Percentiles rank a stretch among this genome's conserved stretches.
Evolutionary conservation across 2,888 invertebrate species (phyloP).

Genomic region (Epsilonema sp.): DNA sequence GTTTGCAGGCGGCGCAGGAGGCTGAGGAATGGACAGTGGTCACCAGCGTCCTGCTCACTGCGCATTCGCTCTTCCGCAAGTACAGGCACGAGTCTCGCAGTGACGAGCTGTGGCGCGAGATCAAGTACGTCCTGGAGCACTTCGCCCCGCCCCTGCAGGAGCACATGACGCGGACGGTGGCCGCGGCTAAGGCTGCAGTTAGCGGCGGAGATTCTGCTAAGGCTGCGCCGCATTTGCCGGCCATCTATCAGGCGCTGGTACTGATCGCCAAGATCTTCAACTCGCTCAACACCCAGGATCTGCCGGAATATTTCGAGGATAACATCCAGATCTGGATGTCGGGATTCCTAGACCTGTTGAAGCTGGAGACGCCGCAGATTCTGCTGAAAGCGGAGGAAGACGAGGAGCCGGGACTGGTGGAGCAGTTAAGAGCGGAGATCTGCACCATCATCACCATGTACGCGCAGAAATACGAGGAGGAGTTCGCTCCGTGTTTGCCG

Average conservation of each 20-base stretch:
- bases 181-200: slow-evolving; percentile 8
- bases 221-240: slow-evolving; percentile 7
- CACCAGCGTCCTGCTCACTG: slow-evolving; percentile 79
- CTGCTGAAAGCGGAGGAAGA: not conserved
- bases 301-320: slow-evolving; percentile 93
- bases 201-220: too few relatives aligned
- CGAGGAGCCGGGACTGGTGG: slow-evolving; percentile 38
- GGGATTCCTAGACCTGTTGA: slow-evolving; percentile 59
- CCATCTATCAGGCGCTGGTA: slow-evolving; percentile 54
- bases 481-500: slow-evolving; percentile 69
- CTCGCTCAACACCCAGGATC: slow-evolving; percentile 85
- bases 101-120: slow-evolving; percentile 80
- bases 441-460: slow-evolving; percentile 83
- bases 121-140: slow-evolving; percentile 78
- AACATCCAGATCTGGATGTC: slow-evolving; percentile 90
- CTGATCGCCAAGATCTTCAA: slow-evolving; percentile 85
- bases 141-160: slow-evolving; percentile 84
- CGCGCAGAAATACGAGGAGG: slow-evolving; percentile 93
- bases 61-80: slow-evolving; percentile 64
- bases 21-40: slow-evolving; percentile 43
- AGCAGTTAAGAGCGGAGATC: slow-evolving; percentile 76
- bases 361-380: slow-evolving; percentile 21
- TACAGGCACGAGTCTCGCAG: slow-evolving; percentile 91
- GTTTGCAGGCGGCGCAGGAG: too few relatives aligned
- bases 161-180: slow-evolving; percentile 50